Percentiles rank a stretch among this genome's conserved stretches.
Conservation (phyloP, 2,797 vertebrate species). For the Loris lydekkerianus region DNA sequence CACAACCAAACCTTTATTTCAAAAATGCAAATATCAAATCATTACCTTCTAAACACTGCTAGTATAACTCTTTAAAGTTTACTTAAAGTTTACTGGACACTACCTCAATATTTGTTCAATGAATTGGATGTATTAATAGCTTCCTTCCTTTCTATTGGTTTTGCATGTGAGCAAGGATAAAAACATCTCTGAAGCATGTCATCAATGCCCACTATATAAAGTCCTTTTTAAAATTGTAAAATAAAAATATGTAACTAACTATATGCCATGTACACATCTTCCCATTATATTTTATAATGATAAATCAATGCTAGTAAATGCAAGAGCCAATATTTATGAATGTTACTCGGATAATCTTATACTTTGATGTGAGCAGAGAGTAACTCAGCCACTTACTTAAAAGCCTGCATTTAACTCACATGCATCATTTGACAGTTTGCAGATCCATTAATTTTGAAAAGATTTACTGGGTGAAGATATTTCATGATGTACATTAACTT, state of each 20-base stretch:
- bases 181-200: constrained; percentile 26
- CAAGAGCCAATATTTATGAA: constrained; percentile 28
- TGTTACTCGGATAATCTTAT: constrained; percentile 39
- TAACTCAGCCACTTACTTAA: constrained; percentile 53
- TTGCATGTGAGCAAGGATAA: constrained; percentile 26
- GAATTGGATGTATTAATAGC: constrained; percentile 4
- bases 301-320: constrained; percentile 47
- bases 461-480: constrained; percentile 58
- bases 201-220: neutral
- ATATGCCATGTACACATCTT: neutral
- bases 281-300: constrained; percentile 50
- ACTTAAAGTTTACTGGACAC: neutral
- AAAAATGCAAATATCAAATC: constrained; percentile 41
- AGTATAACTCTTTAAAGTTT: constrained; percentile 58
- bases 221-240: constrained; percentile 40
- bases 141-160: constrained; percentile 51
- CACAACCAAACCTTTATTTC: constrained; percentile 3
- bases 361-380: constrained; percentile 34
- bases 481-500: constrained; percentile 53
- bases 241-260: neutral
- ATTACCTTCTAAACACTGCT: constrained; percentile 39
- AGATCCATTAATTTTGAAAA: constrained; percentile 53
- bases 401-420: constrained; percentile 34
- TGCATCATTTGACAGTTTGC: constrained; percentile 50
- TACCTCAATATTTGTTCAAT: constrained; percentile 66